Percentiles rank a stretch among this genome's conserved stretches.
These are phyloP conservation scores for Dascillus cervinus DNA, from an alignment of 2,888 invertebrate species.

Conservation along the genomic window DNA sequence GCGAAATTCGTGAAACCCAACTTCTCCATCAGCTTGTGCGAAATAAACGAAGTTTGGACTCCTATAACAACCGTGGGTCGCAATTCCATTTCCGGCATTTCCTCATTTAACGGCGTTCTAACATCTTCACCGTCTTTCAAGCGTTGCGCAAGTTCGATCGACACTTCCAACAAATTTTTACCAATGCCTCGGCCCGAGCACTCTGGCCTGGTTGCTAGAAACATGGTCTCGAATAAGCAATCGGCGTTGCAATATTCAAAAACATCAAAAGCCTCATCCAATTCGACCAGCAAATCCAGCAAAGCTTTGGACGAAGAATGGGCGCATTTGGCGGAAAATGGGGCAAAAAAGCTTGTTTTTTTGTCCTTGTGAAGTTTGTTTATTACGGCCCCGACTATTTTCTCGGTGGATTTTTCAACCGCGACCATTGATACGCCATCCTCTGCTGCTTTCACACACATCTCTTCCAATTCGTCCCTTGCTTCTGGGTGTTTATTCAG, in stretches of 20 bases:
- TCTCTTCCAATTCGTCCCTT: not conserved
- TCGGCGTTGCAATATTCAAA: not conserved
- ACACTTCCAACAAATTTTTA: not conserved
- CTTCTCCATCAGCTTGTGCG: not conserved
- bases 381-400: not conserved
- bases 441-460: conserved; percentile 1
- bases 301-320: not conserved
- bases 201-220: not conserved
- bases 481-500: conserved; percentile 31
- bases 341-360: too few relatives aligned
- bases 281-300: not conserved
- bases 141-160: not conserved
- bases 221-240: not conserved
- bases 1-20: not conserved
- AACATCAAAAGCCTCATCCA: not conserved
- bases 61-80: not conserved
- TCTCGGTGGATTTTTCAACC: not conserved
- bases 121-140: not conserved
- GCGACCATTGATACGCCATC: not conserved
- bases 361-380: conserved; percentile 33
- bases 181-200: not conserved
- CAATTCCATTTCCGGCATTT: not conserved
- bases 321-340: too few relatives aligned
- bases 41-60: not conserved
- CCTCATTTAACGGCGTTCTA: not conserved